These are phyloP conservation scores for human (Homo sapiens) DNA, from an alignment of 2,113 vertebrate species.

Conservation along the genomic window DNA sequence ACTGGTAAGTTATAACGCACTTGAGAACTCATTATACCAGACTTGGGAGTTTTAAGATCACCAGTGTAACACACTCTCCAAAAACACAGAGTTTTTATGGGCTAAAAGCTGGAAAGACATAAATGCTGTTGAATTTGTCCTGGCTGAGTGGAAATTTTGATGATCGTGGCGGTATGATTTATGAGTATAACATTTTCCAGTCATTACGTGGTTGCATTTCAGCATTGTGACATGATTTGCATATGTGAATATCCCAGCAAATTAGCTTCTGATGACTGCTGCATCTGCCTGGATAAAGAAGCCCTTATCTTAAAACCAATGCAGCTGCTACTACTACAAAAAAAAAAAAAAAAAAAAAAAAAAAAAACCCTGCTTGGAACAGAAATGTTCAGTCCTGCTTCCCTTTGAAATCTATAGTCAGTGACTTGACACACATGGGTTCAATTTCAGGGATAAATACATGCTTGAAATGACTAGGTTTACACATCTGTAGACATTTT, in stretches of 20 bases:
- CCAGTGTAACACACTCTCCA: conserved; percentile 84
- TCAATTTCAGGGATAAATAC: conserved; percentile 78
- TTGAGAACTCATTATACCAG: conserved; percentile 89
- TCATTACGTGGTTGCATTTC: conserved; percentile 93
- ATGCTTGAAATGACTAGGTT: conserved; percentile 69
- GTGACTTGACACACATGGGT: conserved; percentile 72
- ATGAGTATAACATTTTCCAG: conserved; percentile 93
- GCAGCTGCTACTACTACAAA: conserved; percentile 85
- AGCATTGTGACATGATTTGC: conserved; percentile 96
- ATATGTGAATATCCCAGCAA: conserved; percentile 94
- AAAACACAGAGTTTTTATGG: conserved; percentile 87
- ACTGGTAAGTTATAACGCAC: conserved; percentile 90
- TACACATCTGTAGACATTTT: conserved; percentile 79
- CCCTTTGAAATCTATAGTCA: conserved; percentile 74
- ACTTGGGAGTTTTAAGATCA: conserved; percentile 89
- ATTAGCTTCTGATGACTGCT: conserved; percentile 93
- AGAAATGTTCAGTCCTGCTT: conserved; percentile 57
- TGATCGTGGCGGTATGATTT: conserved; percentile 94
- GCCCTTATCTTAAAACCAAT: conserved; percentile 85
- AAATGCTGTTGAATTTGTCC: conserved; percentile 89
- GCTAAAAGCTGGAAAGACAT: conserved; percentile 87
- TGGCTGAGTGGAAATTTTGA: conserved; percentile 96
- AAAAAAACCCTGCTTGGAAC: conserved; percentile 42
- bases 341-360: neutral
- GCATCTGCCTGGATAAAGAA: conserved; percentile 95